Evolutionary conservation across 2,797 vertebrate genomes (phyloP), one percentile per base, ranked within the genome.

Genomic region (Pseudochromis fuscus): DNA sequence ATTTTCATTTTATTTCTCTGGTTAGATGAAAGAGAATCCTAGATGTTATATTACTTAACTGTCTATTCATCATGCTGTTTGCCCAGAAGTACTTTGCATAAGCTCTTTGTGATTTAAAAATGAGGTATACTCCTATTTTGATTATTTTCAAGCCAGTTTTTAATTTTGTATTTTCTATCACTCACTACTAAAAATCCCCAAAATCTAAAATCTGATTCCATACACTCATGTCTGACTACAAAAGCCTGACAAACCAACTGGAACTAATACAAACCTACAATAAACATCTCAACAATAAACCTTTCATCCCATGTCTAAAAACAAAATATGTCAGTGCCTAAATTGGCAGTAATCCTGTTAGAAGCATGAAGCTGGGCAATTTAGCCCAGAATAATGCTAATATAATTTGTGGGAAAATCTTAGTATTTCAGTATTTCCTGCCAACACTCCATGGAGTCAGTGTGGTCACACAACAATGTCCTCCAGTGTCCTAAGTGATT

Each of bases 311-410:
- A 56, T 48, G 24, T 77, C 38, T 56, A 45, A 78, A 79, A 79
- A 68, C 40, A n/a, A n/a, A n/a, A n/a, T 23, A 53, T 72, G 62
- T 66, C 64, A 35, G 52, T 73, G 3, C 40, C 67, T 19, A 65
- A 72, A 79, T 83, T 49, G 33, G 21, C 15, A 72, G 72, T 79
- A 78, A 76, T 81, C 71, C 38, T 65, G 53, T 85, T 79, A 68
- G 19, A 67, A 1, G 21, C 60, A 75, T 70, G 49, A 72, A 67
- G 72, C 46, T 45, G 65, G 55, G 45, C 30, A 10, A 75, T 73
- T 81, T 75, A 73, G 7, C 52, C 27, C 5, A 30, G 56, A 58
- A 48, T 46, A 52, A 71, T 55, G 60, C 31, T 66, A 78, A 86
- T 72, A 51, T 40, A 33, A 83, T 75, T 75, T 81, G 81, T 44